These are phyloP conservation scores for Latheticus oryzae DNA, from an alignment of 2,888 invertebrate species.

Conservation along the genomic window DNA sequence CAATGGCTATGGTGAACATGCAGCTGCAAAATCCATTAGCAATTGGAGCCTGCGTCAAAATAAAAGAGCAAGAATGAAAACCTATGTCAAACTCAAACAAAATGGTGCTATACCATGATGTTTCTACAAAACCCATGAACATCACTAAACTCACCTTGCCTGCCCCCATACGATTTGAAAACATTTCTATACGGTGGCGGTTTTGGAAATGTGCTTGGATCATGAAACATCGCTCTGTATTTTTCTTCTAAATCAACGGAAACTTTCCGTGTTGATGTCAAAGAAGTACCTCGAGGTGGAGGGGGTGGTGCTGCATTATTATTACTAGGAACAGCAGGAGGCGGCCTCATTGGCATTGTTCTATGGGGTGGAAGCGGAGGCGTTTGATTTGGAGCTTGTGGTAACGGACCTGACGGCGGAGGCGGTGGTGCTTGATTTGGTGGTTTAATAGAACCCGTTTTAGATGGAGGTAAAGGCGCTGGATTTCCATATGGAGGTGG, in stretches of 20 bases:
- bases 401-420: constrained; percentile 53
- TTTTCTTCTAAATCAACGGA: constrained; percentile 74
- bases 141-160: constrained; percentile 67
- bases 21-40: constrained; percentile 37
- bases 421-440: constrained; percentile 63
- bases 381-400: constrained; percentile 60
- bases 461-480: constrained; percentile 63
- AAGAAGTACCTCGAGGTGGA: constrained; percentile 74
- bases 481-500: constrained; percentile 64
- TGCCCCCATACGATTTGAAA: constrained; percentile 77
- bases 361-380: constrained; percentile 60
- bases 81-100: constrained; percentile 8
- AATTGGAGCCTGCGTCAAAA: constrained; percentile 41
- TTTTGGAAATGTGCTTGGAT: constrained; percentile 73
- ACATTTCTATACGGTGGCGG: constrained; percentile 78
- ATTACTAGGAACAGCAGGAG: constrained; percentile 52
- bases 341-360: constrained; percentile 55
- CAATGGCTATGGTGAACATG: constrained; percentile 39
- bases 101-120: constrained; percentile 1
- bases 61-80: constrained; percentile 30
- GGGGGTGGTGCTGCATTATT: constrained; percentile 66
- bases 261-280: constrained; percentile 55
- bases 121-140: constrained; percentile 1
- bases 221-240: constrained; percentile 75
- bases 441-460: constrained; percentile 57